phyloP scores from a whole-genome alignment of 2,797 vertebrate species.

The Nyctibius grandis region DNA sequence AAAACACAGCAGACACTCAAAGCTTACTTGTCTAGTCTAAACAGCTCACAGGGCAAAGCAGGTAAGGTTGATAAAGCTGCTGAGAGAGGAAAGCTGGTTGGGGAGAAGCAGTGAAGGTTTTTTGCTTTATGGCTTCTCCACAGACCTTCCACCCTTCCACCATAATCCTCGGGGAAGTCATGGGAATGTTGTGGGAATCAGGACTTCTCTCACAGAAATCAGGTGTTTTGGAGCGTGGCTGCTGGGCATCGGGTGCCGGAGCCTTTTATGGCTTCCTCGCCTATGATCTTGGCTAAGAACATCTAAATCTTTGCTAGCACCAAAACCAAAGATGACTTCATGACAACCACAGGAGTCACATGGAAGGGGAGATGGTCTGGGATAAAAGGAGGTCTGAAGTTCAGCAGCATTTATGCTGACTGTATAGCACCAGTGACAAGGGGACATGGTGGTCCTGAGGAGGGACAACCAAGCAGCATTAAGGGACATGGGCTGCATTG shows the following conservation, averaged over 20 bases:
- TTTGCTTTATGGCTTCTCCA: background rate
- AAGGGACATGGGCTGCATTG: background rate
- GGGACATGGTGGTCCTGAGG: background rate
- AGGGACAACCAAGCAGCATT: background rate
- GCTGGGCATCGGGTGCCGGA: background rate
- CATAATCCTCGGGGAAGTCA: background rate
- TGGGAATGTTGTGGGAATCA: background rate
- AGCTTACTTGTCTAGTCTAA: background rate
- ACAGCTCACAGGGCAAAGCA: background rate
- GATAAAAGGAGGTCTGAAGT: background rate
- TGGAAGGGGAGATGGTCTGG: background rate
- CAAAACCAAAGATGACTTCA: background rate
- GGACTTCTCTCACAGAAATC: background rate
- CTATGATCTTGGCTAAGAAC: background rate
- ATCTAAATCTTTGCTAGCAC: background rate
- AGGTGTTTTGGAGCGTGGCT: background rate
- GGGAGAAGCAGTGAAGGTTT: background rate
- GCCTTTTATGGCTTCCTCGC: rapidly evolving
- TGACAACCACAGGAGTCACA: background rate
- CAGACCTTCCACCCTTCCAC: background rate
- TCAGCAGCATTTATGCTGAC: background rate
- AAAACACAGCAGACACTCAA: background rate
- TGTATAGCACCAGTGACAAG: background rate
- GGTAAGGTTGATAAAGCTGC: background rate
- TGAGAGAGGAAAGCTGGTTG: background rate